Evolutionary conservation across 2,797 vertebrate species (phyloP).

Genomic region (Centropyge bicolor): DNA sequence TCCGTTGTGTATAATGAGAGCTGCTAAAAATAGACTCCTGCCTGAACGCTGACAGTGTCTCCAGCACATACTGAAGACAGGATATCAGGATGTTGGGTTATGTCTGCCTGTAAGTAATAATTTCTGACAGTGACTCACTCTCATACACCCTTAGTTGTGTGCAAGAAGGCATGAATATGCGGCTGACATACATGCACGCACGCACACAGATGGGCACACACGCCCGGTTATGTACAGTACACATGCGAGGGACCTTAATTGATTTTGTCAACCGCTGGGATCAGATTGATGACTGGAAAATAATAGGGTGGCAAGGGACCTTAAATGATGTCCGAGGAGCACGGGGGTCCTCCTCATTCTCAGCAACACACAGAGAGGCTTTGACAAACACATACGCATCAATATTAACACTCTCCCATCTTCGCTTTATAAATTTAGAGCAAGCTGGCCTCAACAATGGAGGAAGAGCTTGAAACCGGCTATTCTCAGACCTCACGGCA

Average conservation of each 20-base stretch:
- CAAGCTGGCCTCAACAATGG: neutral
- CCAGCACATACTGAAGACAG: constrained; percentile 53
- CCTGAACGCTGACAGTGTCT: constrained; percentile 51
- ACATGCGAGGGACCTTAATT: constrained; percentile 41
- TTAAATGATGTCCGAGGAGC: constrained; percentile 29
- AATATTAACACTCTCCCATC: constrained; percentile 18
- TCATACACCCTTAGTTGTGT: constrained; percentile 21
- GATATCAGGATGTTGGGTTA: constrained; percentile 50
- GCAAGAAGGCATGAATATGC: constrained; percentile 42
- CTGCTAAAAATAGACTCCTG: constrained; percentile 73
- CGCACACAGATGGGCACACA: neutral
- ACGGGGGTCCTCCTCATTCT: constrained; percentile 24
- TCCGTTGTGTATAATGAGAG: constrained; percentile 66
- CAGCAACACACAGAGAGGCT: constrained; percentile 28
- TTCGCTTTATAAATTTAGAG: constrained; percentile 19
- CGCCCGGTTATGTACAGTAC: neutral
- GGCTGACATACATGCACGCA: neutral
- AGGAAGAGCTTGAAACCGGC: constrained; percentile 19
- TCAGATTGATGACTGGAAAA: constrained; percentile 38
- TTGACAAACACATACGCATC: constrained; percentile 35
- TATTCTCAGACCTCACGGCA: constrained; percentile 30
- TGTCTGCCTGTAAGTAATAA: constrained; percentile 56
- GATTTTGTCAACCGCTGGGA: constrained; percentile 33
- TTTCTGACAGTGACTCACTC: constrained; percentile 61
- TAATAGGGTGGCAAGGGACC: constrained; percentile 35